These are phyloP conservation scores for Pogonophryne albipinna DNA, from an alignment of 2,797 vertebrate species.

Conservation along the genomic window DNA sequence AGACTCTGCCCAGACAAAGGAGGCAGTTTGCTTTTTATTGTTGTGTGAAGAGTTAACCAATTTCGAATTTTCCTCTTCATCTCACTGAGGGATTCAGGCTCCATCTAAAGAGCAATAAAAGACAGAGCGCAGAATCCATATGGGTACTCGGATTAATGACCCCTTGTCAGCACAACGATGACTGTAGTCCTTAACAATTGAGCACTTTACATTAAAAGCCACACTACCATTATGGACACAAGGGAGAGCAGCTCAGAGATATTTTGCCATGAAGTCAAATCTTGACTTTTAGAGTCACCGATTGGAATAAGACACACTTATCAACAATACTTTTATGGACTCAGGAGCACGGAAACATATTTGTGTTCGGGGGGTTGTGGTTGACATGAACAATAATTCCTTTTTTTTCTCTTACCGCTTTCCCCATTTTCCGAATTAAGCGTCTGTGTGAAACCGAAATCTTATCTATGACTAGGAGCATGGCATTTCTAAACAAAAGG, in stretches of 20 bases:
- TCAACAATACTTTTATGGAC: not conserved
- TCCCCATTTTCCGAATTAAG: slow-evolving; percentile 4
- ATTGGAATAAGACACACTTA: not conserved
- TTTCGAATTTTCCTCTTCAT: not conserved
- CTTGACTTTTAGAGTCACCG: not conserved
- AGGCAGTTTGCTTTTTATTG: not conserved
- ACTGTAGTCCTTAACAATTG: not conserved
- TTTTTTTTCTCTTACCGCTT: not conserved
- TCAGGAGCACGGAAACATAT: not conserved
- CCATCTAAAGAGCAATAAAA: slow-evolving; percentile 4
- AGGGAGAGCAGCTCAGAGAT: not conserved
- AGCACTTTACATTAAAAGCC: slow-evolving; percentile 14
- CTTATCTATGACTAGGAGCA: not conserved
- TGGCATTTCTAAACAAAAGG: not conserved
- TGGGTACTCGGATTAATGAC: slow-evolving; percentile 24
- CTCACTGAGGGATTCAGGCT: not conserved
- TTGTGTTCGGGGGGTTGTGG: not conserved
- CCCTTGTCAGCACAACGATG: not conserved
- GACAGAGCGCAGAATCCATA: slow-evolving; percentile 1
- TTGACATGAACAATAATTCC: not conserved
- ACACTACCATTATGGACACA: not conserved
- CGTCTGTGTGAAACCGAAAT: not conserved
- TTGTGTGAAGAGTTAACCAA: not conserved
- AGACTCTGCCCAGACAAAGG: not conserved
- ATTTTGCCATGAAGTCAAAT: slow-evolving; percentile 3